phyloP scores from a whole-genome alignment of 2,888 invertebrate genomes.

The Kryphioiulus occultus region DNA sequence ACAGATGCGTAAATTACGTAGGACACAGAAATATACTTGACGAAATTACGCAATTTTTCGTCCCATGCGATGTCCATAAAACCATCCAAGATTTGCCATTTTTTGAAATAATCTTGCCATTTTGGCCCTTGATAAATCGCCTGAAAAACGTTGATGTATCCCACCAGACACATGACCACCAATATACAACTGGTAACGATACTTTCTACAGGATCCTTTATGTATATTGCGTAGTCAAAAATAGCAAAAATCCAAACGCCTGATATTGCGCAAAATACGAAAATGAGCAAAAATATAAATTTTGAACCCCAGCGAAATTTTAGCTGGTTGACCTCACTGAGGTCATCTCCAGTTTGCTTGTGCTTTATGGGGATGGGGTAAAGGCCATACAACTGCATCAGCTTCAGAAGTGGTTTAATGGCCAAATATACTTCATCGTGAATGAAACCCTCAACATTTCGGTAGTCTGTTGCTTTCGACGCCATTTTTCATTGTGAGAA shows the following conservation, averaged over 20 bases:
- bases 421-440: not conserved
- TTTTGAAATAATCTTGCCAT: not conserved
- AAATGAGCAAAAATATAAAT: not conserved
- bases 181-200: not conserved
- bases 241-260: not conserved
- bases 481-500: not conserved
- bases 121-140: not conserved
- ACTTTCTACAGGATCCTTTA: not conserved
- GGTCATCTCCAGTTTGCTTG: not conserved
- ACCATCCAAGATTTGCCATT: not conserved
- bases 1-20: not conserved
- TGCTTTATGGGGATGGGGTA: not conserved
- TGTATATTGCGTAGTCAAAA: not conserved
- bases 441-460: not conserved
- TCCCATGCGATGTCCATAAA: not conserved
- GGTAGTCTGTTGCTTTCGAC: not conserved
- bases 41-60: not conserved
- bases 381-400: not conserved
- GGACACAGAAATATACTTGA: not conserved
- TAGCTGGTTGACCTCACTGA: not conserved
- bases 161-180: not conserved
- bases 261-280: not conserved
- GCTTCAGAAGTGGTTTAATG: not conserved
- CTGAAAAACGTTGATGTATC: not conserved
- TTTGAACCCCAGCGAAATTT: conserved; percentile 24